Evolutionary conservation across 2,797 vertebrate genomes (phyloP), one percentile per base, ranked within the genome.

Genomic region (Chanos chanos): DNA sequence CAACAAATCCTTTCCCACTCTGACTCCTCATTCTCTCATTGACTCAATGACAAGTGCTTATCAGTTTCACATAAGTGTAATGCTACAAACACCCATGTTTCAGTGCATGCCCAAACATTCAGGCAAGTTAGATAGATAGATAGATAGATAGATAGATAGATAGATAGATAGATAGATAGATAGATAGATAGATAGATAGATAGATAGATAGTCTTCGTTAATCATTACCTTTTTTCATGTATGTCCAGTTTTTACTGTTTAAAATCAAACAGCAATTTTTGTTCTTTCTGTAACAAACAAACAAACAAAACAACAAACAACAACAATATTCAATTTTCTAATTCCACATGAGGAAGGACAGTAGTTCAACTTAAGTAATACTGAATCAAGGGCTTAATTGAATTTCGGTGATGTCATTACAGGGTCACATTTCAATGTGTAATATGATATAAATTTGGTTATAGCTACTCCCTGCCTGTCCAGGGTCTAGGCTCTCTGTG

Each of bases 371-470:
- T 89, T 86, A 89, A 89, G 84, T 87, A 88, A 89, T 86, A 87
- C 85, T 62, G 80, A 87, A 80, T 87, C 78, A 85, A 84, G 77
- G 81, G 79, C 78, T 85, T 88, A 83, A 89, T 88, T 89, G 77
- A 81, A 87, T 89, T 89, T 85, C 78, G 73, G 82, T 89, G 86
- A 89, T 89, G 83, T 89, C 83, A 80, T 89, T 88, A 89, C 58
- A 24, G 80, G 86, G 86, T 90, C 88, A 89, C 86, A 88, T 89
- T 89, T 87, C 86, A 87, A 83, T 87, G 86, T 85, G 86, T 89
- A 87, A 88, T 88, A 88, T 87, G 84, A 87, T 86, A 86, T 86
- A 85, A 87, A 90, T 88, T 78, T 81, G 73, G 82, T 88, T 85
- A 84, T 66, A 66, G 61, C 61, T 12, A 58, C 64, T 66, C 39